phyloP scores from a whole-genome alignment of 1,140 invertebrate genomes.

The Aphelenchoides avenae region DNA sequence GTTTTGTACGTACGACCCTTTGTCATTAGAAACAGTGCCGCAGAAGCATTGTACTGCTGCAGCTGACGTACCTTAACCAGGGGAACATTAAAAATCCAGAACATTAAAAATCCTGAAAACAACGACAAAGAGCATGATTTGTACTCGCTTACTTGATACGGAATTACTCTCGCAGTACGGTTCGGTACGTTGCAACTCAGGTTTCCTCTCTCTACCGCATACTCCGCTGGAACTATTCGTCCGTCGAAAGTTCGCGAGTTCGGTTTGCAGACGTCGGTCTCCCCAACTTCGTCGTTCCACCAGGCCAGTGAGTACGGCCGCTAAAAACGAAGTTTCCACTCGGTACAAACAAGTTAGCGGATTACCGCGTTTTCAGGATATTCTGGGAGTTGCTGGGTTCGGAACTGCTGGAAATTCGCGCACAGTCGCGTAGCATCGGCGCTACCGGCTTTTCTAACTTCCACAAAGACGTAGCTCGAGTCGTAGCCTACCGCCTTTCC shows the following conservation, averaged over 20 bases:
- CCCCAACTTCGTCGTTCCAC: conserved; percentile 27
- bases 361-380: conserved; percentile 17
- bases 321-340: conserved; percentile 4
- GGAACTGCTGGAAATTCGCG: conserved; percentile 38
- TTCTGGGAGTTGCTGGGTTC: conserved; percentile 16
- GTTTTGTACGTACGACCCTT: conserved; percentile 31
- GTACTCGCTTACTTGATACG: conserved; percentile 11
- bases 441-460: conserved; percentile 9
- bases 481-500: too few species aligned
- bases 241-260: conserved; percentile 1
- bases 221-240: conserved; percentile 24
- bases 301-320: conserved; percentile 16
- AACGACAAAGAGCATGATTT: neutral
- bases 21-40: conserved; percentile 47
- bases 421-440: conserved; percentile 13
- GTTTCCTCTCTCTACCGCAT: neutral
- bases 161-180: neutral
- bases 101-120: neutral
- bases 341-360: conserved; percentile 11
- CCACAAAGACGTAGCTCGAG: conserved; percentile 36
- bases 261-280: conserved; percentile 31
- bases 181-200: conserved; percentile 12
- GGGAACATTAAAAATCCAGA: neutral
- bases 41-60: conserved; percentile 9
- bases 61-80: conserved; percentile 36